Evolutionary conservation across 2,888 invertebrate genomes (phyloP), one percentile per base, ranked within the genome.

Genomic region (Muschampia staudingeri): DNA sequence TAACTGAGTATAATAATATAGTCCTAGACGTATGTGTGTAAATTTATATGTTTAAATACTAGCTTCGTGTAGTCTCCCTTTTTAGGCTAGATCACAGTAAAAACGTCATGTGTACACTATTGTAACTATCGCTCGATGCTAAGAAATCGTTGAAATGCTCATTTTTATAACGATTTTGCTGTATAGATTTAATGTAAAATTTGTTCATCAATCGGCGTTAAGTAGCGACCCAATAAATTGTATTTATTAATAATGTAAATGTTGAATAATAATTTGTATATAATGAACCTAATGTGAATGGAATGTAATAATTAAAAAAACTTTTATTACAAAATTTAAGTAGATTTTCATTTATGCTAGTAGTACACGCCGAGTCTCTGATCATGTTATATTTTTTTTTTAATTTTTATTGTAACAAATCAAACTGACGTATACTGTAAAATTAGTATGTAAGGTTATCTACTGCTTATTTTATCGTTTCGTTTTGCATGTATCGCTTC

Each of bases 271-370:
- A 94, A 96, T 96, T 94, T 97, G 96, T 97, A 97, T 97, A 97
- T 97, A 97, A 95, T 94, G 96, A 96, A 95, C 91, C 91, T 92
- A 93, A 95, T 96, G 95, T 96, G 95, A 96, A 96, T 92, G 93
- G 91, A 93, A 92, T 92, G 91, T 77, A 84, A 84, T 93, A 92
- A 92, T 92, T 95, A 96, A 95, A 96, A 95, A 94, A 91, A 93
- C 94, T 95, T 97, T 96, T 96, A 96, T 94, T 95, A 96, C 94
- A 95, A 96, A 96, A 94, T 91, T 85, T 84, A 91, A 85, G 86
- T 89, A 94, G 92, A 90, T 93, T 96, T 96, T 96, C 91, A 95
- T 96, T 96, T 95, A 83, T 86, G 84, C 86, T 69, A 69, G 67
- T 37, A 30, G 81, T 84, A 88, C 89, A 89, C 86, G 86, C 89